Base-by-base conservation (phyloP, 2,797 vertebrate species). In the Ceryle rudis region DNA sequence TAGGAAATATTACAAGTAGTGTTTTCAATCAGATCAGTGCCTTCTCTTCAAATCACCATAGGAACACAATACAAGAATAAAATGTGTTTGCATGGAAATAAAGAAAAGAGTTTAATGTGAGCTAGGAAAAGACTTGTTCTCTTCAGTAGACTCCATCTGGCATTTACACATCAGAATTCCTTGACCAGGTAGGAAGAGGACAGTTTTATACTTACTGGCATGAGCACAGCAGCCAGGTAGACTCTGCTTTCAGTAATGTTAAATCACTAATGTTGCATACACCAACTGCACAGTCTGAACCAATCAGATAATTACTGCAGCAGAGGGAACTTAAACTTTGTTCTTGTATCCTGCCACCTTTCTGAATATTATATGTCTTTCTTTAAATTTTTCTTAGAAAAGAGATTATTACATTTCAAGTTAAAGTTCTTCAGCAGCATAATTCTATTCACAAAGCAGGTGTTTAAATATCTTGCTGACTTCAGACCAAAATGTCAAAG, bases 391-490 rank as follows among this genome's bases (percentile, higher is more conserved):
- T 90, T 85, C n/a, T 62, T 70, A 73, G 54, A 41, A 89, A 81
- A 73, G 25, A 51, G 8, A 11, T 60, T 95, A 77, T 81, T 66
- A 58, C 21, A 66, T 67, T 90, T 90, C 60, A 71, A 33, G 37
- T 80, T 52, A 67, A 51, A 88, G 25, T 85, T 90, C 41, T 81
- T 20, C 5, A 54, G 49, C 31, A 73, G 23, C 31, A 13, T 49
- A 69, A 54, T 89, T 90, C 67, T 91, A 6, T 75, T 95, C 66
- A 64, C 60, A 96, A 90, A 86, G 67, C 44, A 57, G 42, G 8
- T 90, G 44, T 87, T 93, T 78, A 83, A 92, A 70, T 91, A 55
- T 64, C 81, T 80, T 58, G 13, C 80, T 91, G 62, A 84, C 37
- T 82, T 86, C 55, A 72, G 55, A 92, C 52, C 33, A 61, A 89